A percentile compares a stretch with the other conserved stretches of the same genome.
Conservation (phyloP, 2,797 vertebrate species). For the Molossus molossus region DNA sequence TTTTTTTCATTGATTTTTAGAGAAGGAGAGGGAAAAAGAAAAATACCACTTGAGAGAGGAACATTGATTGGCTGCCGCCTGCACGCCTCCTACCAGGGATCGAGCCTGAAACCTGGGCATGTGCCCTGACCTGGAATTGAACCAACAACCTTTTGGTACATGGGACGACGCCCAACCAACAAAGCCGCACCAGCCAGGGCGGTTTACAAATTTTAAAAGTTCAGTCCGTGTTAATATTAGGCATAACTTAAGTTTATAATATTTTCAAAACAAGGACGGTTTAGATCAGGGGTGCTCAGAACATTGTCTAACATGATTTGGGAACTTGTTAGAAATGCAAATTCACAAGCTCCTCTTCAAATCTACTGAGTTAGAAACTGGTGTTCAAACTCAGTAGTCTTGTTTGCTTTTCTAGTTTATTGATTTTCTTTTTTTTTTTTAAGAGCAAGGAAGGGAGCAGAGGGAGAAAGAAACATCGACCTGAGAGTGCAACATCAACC, state of each 20-base stretch:
- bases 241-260: constrained; percentile 41
- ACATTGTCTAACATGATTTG: neutral
- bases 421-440: too few species aligned
- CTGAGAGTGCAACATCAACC: too few species aligned
- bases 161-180: neutral
- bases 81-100: neutral
- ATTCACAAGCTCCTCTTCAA: neutral
- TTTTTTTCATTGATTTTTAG: neutral
- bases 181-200: neutral
- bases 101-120: neutral
- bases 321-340: constrained; percentile 37
- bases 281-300: constrained; percentile 58
- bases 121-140: neutral
- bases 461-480: too few species aligned
- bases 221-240: neutral
- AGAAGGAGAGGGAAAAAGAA: neutral
- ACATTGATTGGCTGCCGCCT: neutral
- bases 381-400: neutral
- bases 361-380: constrained; percentile 20
- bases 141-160: neutral
- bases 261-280: constrained; percentile 12
- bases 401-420: too few species aligned
- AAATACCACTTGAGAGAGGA: neutral
- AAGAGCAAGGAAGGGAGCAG: too few species aligned
- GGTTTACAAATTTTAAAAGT: neutral